Conservation (phyloP, 2,113 vertebrate species). For the Ammodytes dubius region DNA sequence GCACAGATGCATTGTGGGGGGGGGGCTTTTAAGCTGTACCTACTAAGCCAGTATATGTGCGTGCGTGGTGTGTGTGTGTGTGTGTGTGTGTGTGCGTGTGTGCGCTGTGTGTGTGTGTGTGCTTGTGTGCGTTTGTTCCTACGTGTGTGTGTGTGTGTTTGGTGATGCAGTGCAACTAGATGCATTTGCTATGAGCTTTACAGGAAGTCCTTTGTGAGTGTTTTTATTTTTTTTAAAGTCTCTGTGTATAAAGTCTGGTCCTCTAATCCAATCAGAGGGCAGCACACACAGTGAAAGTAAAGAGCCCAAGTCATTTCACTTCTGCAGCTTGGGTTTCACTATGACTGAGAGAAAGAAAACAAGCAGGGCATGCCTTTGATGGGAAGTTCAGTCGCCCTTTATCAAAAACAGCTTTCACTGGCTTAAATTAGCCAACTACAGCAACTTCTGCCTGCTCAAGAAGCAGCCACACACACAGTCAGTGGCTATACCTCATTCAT, state of each 20-base stretch:
- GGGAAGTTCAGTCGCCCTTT: conserved; percentile 31
- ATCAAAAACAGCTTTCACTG: conserved; percentile 5
- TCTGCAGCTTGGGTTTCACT: conserved; percentile 34
- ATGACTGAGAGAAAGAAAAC: conserved; percentile 32
- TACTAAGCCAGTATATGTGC: background rate
- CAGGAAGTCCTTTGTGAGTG: background rate
- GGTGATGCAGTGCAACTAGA: background rate
- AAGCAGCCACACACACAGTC: background rate
- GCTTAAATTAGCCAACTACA: background rate
- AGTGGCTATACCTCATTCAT: background rate
- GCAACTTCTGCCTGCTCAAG: background rate
- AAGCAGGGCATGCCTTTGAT: conserved; percentile 1
- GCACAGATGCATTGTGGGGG: conserved; percentile 14
- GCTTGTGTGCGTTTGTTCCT: too few species aligned
- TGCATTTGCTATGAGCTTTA: conserved; percentile 23
- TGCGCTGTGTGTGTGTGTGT: too few species aligned
- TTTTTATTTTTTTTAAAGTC: background rate
- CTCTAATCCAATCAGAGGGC: background rate
- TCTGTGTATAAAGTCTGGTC: background rate
- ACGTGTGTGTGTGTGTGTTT: background rate
- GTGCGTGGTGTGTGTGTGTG: too few species aligned
- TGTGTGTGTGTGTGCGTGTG: too few species aligned
- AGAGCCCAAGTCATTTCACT: conserved; percentile 35
- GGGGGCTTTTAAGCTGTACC: background rate
- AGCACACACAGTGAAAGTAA: conserved; percentile 49